Percentiles rank a stretch among this genome's conserved stretches.
These are phyloP conservation scores for Cyphomyrus discorhynchus DNA, from an alignment of 2,113 vertebrate genomes.

Conservation along the genomic window DNA sequence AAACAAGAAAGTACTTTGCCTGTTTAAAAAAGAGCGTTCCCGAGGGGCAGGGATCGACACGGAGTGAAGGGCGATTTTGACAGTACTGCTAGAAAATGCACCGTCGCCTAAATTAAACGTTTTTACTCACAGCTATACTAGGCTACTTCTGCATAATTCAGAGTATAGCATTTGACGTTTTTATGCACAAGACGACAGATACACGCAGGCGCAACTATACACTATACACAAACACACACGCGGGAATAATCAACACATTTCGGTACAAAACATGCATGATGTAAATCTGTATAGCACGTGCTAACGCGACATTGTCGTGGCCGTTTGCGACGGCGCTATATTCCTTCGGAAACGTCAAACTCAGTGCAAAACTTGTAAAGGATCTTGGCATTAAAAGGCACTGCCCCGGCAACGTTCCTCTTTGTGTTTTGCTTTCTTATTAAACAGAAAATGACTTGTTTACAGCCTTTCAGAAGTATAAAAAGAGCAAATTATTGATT, in stretches of 20 bases:
- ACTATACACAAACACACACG: not conserved
- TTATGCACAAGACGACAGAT: not conserved
- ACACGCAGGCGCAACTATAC: not conserved
- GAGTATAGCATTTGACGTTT: not conserved
- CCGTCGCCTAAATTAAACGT: not conserved
- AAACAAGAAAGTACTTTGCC: slow-evolving; percentile 26
- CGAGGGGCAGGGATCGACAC: not conserved
- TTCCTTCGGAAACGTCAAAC: not conserved
- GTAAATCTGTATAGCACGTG: not conserved
- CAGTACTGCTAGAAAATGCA: not conserved
- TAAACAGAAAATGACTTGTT: slow-evolving; percentile 19
- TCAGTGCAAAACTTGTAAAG: slow-evolving; percentile 6
- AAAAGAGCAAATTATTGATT: slow-evolving; percentile 63
- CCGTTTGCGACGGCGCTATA: not conserved
- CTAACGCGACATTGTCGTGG: not conserved
- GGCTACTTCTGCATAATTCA: not conserved
- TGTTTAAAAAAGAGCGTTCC: slow-evolving; percentile 6
- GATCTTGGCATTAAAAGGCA: slow-evolving; percentile 4
- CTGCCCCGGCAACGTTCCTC: slow-evolving; percentile 11
- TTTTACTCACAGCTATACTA: not conserved
- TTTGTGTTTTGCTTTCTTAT: slow-evolving; percentile 12
- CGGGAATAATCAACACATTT: not conserved
- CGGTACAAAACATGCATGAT: not conserved
- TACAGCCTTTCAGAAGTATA: slow-evolving; percentile 31
- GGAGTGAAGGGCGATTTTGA: not conserved